Evolutionary conservation across 2,797 vertebrate species (phyloP), one percentile per base, ranked within the genome.

Genomic region (Decapterus maruadsi): DNA sequence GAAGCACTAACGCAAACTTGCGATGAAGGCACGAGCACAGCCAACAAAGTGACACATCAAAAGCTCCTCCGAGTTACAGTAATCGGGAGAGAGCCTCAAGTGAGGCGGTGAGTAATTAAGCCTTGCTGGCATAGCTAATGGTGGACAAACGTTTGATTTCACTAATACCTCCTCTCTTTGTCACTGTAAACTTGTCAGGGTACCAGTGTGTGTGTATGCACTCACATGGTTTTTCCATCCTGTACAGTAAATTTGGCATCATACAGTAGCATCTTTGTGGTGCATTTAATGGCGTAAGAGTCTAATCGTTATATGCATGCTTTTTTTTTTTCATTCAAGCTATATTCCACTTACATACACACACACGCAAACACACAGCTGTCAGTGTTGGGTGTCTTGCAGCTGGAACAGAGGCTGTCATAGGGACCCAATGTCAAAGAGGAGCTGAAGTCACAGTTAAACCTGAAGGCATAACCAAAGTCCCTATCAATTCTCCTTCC

Each of bases 21-120:
- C 51, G 58, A 36, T 22, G 48, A 66, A 72, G 56, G 58, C 29
- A 5, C 46, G 65, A 54, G 31, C 67, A 64, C 17, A 68, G 81
- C 63, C 70, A 78, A 58, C 34, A 64, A 75, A 83, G 78, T 79
- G 82, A 78, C 87, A 89, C 80, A 84, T 90, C 78, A 86, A 87
- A 91, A 72, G 78, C 79, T 72, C 48, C 58, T 83, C 73, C 61
- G 72, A 89, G 70, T 81, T 86, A 75, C 77, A 90, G 77, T 85
- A 87, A 89, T 87, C 84, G 75, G 76, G 43, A 77, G 60, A 86
- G 43, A 78, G 78, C 60, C 65, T 83, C 53, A 46, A 58, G 72
- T 59, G 43, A 70, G 80, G 88, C 81, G 17, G 73, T 69, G 84
- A 85, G 85, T 89, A 88, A 90, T 92, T 90, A 90, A 89, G 89